Percentiles rank a stretch among this genome's conserved stretches.
Evolutionary conservation across 2,888 invertebrate species (phyloP).

Genomic region (Alloplasta piceator): DNA sequence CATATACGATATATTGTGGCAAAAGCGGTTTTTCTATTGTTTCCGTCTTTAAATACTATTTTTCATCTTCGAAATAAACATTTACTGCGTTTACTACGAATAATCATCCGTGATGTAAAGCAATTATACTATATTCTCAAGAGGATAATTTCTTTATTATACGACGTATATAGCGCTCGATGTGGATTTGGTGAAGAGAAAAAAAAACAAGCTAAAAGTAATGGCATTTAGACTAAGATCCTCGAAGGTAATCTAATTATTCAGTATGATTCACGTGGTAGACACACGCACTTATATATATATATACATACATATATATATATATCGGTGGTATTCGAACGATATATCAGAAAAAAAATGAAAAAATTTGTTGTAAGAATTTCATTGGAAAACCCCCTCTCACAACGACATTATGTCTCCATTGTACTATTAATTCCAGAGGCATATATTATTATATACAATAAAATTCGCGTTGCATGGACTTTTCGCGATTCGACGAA

Average conservation of each 20-base stretch:
- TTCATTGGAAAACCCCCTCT: constrained; percentile 49
- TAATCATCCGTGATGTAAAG: constrained; percentile 53
- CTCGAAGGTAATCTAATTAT: constrained; percentile 68
- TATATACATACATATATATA: too few relatives aligned
- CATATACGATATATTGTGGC: constrained; percentile 32
- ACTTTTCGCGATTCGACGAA: constrained; percentile 22
- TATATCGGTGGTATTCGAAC: constrained; percentile 67
- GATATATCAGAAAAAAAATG: constrained; percentile 62
- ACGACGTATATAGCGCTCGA: constrained; percentile 56
- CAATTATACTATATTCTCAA: constrained; percentile 48
- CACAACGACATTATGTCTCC: constrained; percentile 62
- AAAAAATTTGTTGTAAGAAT: constrained; percentile 64
- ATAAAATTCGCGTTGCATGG: constrained; percentile 41
- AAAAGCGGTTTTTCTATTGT: constrained; percentile 22
- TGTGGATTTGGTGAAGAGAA: constrained; percentile 64
- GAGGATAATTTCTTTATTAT: constrained; percentile 49
- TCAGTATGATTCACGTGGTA: constrained; percentile 68
- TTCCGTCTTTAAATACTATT: neutral
- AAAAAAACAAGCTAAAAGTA: constrained; percentile 52
- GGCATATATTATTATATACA: constrained; percentile 27
- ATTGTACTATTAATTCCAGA: constrained; percentile 62
- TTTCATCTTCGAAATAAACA: constrained; percentile 1
- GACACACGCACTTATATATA: constrained; percentile 36
- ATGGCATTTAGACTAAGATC: constrained; percentile 65
- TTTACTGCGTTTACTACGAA: constrained; percentile 43